These are phyloP conservation scores for Isotomurus palustris DNA, from an alignment of 2,888 invertebrate species.

Conservation along the genomic window DNA sequence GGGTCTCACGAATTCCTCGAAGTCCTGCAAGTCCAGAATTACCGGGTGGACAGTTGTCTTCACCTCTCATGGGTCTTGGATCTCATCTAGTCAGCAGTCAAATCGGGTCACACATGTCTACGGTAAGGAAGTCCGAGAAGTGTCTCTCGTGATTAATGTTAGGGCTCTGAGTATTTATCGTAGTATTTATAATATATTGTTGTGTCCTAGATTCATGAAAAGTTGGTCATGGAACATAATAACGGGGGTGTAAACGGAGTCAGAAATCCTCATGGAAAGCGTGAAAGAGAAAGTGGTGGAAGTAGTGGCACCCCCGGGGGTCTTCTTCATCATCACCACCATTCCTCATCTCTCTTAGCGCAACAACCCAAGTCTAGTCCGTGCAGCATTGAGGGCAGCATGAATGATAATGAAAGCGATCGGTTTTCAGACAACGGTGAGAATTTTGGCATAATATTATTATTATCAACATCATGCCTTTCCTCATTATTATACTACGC, in stretches of 20 bases:
- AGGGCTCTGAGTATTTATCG: not conserved
- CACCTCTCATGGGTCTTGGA: conserved; percentile 34
- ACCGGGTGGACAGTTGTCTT: conserved; percentile 26
- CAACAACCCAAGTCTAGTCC: conserved; percentile 41
- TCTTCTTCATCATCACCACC: too few species aligned
- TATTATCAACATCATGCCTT: too few species aligned
- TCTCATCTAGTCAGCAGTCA: conserved; percentile 41
- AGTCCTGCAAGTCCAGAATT: conserved; percentile 36
- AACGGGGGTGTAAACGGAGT: conserved; percentile 28
- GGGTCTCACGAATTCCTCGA: conserved; percentile 34
- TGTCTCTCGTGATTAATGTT: not conserved
- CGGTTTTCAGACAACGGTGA: conserved; percentile 43
- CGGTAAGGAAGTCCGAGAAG: conserved; percentile 23
- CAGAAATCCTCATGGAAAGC: conserved; percentile 29
- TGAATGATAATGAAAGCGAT: conserved; percentile 38
- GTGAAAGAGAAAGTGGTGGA: conserved; percentile 23
- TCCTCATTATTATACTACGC: too few species aligned
- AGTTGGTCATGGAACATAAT: conserved; percentile 30
- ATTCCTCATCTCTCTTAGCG: conserved; percentile 27
- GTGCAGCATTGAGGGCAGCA: conserved; percentile 32
- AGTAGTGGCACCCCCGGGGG: conserved; percentile 23
- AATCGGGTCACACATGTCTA: conserved; percentile 42
- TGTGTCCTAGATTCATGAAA: conserved; percentile 25
- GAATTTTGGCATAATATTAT: too few species aligned
- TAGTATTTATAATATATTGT: not conserved